A percentile compares a stretch with the other conserved stretches of the same genome.
These are phyloP conservation scores for Acrobasis consociella DNA, from an alignment of 2,888 invertebrate genomes.

Conservation along the genomic window DNA sequence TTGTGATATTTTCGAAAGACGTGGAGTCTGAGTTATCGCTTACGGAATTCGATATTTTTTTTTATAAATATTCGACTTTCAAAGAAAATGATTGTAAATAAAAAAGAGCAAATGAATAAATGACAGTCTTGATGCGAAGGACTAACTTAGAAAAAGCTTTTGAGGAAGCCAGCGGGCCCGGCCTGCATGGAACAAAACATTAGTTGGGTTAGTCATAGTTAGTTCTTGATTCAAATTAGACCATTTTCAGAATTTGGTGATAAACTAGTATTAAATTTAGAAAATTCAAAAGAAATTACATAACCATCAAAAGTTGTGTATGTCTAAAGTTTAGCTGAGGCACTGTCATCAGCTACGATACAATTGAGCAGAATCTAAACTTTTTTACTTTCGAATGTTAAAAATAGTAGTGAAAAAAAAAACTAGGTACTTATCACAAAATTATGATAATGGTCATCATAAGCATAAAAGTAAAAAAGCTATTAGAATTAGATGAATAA, in stretches of 20 bases:
- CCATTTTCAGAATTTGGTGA: background rate
- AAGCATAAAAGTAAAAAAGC: no score
- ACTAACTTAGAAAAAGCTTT: slow-evolving; percentile 94
- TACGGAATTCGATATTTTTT: slow-evolving; percentile 48
- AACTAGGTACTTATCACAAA: no score
- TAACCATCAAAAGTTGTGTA: background rate
- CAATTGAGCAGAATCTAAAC: no score
- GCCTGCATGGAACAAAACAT: slow-evolving; percentile 84
- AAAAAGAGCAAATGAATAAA: slow-evolving; percentile 74
- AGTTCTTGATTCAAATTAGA: background rate
- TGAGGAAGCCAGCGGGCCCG: slow-evolving; percentile 96
- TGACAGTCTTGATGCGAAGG: slow-evolving; percentile 80
- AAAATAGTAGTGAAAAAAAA: no score
- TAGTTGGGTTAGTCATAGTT: slow-evolving; percentile 46
- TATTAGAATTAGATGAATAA: no score
- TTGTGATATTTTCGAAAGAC: slow-evolving; percentile 50
- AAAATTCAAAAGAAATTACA: background rate
- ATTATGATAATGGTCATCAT: no score
- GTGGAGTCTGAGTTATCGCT: slow-evolving; percentile 62
- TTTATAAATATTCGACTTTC: slow-evolving; percentile 48
- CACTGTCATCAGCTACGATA: no score
- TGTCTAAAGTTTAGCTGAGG: no score
- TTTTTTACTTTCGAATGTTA: no score
- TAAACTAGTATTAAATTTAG: background rate
- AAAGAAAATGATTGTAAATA: slow-evolving; percentile 58